Conservation (phyloP, 2,113 vertebrate species). For the Gavialis gangeticus region DNA sequence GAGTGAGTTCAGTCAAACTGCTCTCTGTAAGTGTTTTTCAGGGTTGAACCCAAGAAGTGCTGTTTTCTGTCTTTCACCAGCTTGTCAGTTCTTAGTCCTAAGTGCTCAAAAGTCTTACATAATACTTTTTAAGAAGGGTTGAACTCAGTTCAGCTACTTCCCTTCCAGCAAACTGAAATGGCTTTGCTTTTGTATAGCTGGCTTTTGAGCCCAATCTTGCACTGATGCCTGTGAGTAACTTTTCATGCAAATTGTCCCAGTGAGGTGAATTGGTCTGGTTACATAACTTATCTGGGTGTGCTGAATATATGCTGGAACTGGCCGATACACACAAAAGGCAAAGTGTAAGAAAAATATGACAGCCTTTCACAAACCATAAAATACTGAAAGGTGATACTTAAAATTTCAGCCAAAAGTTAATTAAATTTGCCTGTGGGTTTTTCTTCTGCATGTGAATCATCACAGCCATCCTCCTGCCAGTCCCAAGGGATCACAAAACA, state of each 20-base stretch:
- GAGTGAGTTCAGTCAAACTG: neutral
- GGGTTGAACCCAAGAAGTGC: neutral
- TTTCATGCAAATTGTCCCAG: neutral
- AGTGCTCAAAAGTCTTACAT: neutral
- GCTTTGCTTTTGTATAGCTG: neutral
- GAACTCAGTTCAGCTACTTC: neutral
- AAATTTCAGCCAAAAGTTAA: constrained; percentile 54
- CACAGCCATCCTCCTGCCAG: neutral
- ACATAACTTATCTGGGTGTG: neutral
- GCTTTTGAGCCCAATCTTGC: neutral
- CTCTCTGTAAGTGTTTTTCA: neutral
- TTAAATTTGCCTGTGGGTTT: constrained; percentile 54
- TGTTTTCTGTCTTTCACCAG: neutral
- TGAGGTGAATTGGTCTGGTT: constrained; percentile 5
- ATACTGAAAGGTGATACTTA: constrained; percentile 47
- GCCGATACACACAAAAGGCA: neutral
- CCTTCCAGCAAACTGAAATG: neutral
- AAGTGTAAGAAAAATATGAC: constrained; percentile 48
- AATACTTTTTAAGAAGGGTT: neutral
- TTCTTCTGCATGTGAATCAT: neutral
- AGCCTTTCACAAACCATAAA: constrained; percentile 32
- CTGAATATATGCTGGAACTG: constrained; percentile 16
- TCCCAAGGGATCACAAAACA: constrained; percentile 18
- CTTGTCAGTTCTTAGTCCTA: neutral
- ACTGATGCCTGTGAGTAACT: neutral